A percentile compares a stretch with the other conserved stretches of the same genome.
phyloP scores from a whole-genome alignment of 2,797 vertebrate genomes.

The Chiroxiphia lanceolata region DNA sequence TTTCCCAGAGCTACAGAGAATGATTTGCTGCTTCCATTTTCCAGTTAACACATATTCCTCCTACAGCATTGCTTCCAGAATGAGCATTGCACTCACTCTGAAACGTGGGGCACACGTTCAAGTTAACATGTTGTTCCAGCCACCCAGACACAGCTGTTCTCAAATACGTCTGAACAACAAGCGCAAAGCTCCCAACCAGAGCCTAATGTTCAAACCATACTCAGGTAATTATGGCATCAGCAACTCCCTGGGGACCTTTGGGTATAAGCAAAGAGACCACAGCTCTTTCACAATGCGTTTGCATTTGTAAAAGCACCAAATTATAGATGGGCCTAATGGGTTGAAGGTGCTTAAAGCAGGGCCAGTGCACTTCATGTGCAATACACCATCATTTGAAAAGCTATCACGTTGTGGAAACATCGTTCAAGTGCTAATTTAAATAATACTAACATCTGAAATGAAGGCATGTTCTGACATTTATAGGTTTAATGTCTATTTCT shows the following conservation, averaged over 20 bases:
- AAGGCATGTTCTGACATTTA: conserved; percentile 70
- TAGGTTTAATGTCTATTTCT: conserved; percentile 71
- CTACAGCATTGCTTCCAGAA: neutral
- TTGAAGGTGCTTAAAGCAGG: conserved; percentile 54
- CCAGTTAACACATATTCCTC: neutral
- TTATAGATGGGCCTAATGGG: conserved; percentile 66
- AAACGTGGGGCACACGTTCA: neutral
- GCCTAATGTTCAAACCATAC: neutral
- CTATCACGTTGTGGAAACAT: conserved; percentile 57
- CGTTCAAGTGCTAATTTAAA: conserved; percentile 74
- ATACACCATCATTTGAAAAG: conserved; percentile 65
- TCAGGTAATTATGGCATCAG: conserved; percentile 56
- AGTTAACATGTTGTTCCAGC: neutral
- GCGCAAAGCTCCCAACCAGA: neutral
- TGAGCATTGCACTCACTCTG: neutral
- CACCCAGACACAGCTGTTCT: neutral
- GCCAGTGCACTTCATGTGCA: conserved; percentile 50
- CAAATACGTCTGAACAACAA: neutral
- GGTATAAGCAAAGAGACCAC: conserved; percentile 40
- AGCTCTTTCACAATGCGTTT: neutral
- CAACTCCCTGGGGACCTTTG: conserved; percentile 6
- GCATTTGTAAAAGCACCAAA: conserved; percentile 61
- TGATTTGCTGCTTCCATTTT: neutral
- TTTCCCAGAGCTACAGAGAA: neutral
- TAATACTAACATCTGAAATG: conserved; percentile 62